Base-by-base conservation (phyloP, 30 jellyfish, hydroid and myxozoan species). In the Nemopilema nomurai region DNA sequence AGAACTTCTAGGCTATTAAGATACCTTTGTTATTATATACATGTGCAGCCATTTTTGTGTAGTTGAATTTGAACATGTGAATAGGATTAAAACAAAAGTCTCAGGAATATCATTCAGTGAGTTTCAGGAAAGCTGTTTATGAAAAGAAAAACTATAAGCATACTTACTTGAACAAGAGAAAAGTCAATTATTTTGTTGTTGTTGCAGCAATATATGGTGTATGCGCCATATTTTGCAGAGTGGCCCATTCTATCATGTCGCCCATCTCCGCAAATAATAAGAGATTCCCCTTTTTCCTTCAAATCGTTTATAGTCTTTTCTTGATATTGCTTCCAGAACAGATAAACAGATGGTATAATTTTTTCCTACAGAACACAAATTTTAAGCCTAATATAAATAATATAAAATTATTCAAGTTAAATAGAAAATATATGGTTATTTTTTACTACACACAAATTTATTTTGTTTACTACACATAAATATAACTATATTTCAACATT, bases 171-270 rank as follows among this genome's bases (percentile, higher is more conserved):
- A 23, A 82, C 82, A 30, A 67, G 82, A 32, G 50, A 26, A 81
- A 33, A 52, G 62, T 81, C 82, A 52, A 81, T 24, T n/a, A 81
- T 69, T 80, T 49, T 29, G 21, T 70, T n/a, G 18, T 25, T 49
- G 53, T 81, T 51, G 63, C 74, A 74, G 62, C 85, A 82, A 32
- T 49, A 62, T 6, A 70, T 57, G 26, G 77, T 57, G 79, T 82
- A 82, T 6, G 79, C 85, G 28, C 70, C 91, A 72, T 74, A 74
- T 32, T 80, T 80, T 80, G 89, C 82, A 25, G 71, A 63, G 51
- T 80, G 89, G 21, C 82, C 82, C 71, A 80, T 80, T 16, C 89
- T 63, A 67, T 65, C 89, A 67, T 25, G 77, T 29, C 89, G 52
- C 19, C 89, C 89, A 80, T 80, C 89, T 18, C 89, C 89, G 23